A percentile compares a stretch with the other conserved stretches of the same genome.
Conservation (phyloP, 2,888 invertebrate genomes). For the Chrysotoxum bicinctum region DNA sequence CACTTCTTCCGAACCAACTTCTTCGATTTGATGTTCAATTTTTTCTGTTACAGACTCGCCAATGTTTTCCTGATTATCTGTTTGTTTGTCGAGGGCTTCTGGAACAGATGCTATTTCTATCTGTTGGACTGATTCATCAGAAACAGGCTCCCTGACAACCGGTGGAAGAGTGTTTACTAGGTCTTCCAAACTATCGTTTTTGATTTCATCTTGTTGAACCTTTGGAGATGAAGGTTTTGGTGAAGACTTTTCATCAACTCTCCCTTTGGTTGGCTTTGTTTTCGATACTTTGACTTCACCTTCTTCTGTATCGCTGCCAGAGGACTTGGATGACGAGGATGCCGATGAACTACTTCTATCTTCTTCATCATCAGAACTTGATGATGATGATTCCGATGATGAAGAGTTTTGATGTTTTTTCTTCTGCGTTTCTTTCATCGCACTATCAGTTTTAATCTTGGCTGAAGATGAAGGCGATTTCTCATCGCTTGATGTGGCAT, state of each 20-base stretch:
- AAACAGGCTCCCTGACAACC: neutral
- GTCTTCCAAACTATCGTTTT: neutral
- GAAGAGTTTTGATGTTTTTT: slow-evolving; percentile 4
- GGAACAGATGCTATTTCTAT: neutral
- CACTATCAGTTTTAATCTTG: neutral
- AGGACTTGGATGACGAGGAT: slow-evolving; percentile 36
- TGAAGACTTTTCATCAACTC: neutral
- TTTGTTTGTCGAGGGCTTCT: neutral
- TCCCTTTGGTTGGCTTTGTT: neutral
- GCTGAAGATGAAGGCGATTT: neutral
- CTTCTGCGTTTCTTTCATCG: neutral
- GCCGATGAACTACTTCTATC: slow-evolving; percentile 7
- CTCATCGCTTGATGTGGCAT: slow-evolving; percentile 47
- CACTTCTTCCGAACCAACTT: neutral
- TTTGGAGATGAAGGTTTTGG: neutral
- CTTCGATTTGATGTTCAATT: neutral
- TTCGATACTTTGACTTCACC: neutral
- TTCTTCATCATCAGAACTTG: slow-evolving; percentile 35
- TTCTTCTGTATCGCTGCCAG: slow-evolving; percentile 25
- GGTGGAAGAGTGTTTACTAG: neutral
- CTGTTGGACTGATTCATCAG: neutral
- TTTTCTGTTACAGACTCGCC: neutral
- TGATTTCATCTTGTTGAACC: neutral
- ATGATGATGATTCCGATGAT: slow-evolving; percentile 34
- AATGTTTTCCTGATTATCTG: neutral